Evolutionary conservation across 2,797 vertebrate genomes (phyloP).

Genomic region (Yasuhikotakia modesta): DNA sequence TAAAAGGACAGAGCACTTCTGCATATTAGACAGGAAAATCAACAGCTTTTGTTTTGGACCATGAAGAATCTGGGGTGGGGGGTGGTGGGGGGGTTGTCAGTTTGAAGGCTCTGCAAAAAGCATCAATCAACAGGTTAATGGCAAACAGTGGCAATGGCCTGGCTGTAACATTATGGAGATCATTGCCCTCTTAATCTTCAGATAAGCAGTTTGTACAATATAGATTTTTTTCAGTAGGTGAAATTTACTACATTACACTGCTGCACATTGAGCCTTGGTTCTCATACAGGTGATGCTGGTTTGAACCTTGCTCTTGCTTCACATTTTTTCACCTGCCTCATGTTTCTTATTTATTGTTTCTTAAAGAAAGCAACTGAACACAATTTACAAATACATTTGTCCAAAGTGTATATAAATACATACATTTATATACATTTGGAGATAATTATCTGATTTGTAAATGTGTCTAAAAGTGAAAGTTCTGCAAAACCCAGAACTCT

Average conservation of each 20-base stretch:
- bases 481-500: slow-evolving; percentile 32
- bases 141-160: background rate
- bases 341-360: too few species aligned
- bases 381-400: background rate
- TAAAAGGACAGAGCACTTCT: background rate
- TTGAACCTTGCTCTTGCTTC: background rate
- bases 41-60: slow-evolving; percentile 5
- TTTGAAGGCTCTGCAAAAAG: background rate
- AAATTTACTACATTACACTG: too few species aligned
- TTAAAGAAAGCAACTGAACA: too few species aligned
- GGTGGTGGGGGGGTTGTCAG: too few species aligned
- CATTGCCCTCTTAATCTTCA: background rate
- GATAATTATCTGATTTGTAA: slow-evolving; percentile 4
- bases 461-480: background rate
- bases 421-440: too few species aligned
- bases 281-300: background rate
- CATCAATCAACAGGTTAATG: background rate
- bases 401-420: too few species aligned
- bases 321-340: background rate
- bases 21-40: background rate
- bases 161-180: too few species aligned
- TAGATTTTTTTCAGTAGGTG: too few species aligned
- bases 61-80: too few species aligned
- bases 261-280: background rate
- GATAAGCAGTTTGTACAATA: background rate